Percentiles rank a stretch among this genome's conserved stretches.
Evolutionary conservation across 2,888 invertebrate species (phyloP).

Genomic region (Dorcus parallelipipedus): DNA sequence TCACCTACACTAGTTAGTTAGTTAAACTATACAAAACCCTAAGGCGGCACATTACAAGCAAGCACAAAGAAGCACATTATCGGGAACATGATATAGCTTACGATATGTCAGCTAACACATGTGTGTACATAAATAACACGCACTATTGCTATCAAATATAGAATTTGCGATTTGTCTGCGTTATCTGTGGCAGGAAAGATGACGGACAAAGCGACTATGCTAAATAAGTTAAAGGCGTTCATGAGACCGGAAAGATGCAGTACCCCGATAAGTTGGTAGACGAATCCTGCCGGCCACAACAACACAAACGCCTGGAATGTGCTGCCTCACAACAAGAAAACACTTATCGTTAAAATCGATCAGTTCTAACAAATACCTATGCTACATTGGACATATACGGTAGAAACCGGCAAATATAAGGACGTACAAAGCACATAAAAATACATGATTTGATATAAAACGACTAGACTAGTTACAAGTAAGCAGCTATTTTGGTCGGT

Average conservation of each 20-base stretch:
- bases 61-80: conserved; percentile 50
- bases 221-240: conserved; percentile 20
- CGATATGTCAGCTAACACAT: conserved; percentile 39
- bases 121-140: conserved; percentile 34
- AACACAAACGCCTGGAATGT: conserved; percentile 39
- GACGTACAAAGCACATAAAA: conserved; percentile 49
- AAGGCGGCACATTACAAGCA: conserved; percentile 37
- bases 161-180: conserved; percentile 40
- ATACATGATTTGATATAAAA: conserved; percentile 49
- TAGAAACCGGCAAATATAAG: conserved; percentile 32
- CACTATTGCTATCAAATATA: conserved; percentile 49
- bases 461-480: conserved; percentile 46
- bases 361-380: conserved; percentile 45
- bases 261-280: conserved; percentile 2
- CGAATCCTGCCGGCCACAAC: conserved; percentile 41
- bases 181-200: conserved; percentile 48
- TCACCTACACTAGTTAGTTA: conserved; percentile 18
- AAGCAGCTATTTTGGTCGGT: conserved; percentile 45
- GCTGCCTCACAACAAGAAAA: conserved; percentile 47
- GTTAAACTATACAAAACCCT: conserved; percentile 20
- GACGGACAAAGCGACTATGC: conserved; percentile 51
- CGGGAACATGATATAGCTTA: conserved; percentile 33
- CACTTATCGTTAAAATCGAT: conserved; percentile 45
- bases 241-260: conserved; percentile 28
- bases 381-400: conserved; percentile 24